phyloP scores from a whole-genome alignment of 92 coral and sea anemone species.

The Blastomussa wellsi region DNA sequence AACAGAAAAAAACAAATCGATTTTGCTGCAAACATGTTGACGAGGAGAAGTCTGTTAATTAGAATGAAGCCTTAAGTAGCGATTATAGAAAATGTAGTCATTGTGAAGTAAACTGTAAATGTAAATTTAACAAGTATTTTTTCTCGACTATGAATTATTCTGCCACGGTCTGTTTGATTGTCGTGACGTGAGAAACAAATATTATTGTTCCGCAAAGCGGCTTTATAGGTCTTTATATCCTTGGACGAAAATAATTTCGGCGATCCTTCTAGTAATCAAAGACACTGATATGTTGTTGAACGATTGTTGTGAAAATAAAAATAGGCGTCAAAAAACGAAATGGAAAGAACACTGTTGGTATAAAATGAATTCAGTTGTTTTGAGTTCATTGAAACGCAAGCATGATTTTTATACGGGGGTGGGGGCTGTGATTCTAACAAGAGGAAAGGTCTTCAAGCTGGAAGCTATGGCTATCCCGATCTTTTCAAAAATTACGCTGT shows the following conservation, averaged over 20 bases:
- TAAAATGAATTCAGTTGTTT: no score
- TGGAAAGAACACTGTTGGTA: no score
- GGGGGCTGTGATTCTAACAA: no score
- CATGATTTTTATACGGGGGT: no score
- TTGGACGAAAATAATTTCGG: no score
- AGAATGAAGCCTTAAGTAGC: not conserved
- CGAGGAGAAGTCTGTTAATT: not conserved
- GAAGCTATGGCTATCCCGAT: no score
- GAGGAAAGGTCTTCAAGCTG: no score
- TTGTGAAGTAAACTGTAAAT: not conserved
- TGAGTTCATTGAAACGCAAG: no score
- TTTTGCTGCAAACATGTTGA: not conserved
- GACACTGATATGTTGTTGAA: not conserved
- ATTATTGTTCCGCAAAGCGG: not conserved
- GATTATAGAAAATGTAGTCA: not conserved
- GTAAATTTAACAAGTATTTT: constrained; percentile 11
- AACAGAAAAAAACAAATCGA: not conserved
- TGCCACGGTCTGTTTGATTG: not conserved
- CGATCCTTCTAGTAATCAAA: no score
- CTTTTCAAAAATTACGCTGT: no score
- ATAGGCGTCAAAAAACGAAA: no score
- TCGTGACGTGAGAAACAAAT: not conserved
- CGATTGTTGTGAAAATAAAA: no score
- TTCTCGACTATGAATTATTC: not conserved
- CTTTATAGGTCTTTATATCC: not conserved